Conservation (phyloP, 1,140 invertebrate species). For the Stegodyphus dumicola region DNA sequence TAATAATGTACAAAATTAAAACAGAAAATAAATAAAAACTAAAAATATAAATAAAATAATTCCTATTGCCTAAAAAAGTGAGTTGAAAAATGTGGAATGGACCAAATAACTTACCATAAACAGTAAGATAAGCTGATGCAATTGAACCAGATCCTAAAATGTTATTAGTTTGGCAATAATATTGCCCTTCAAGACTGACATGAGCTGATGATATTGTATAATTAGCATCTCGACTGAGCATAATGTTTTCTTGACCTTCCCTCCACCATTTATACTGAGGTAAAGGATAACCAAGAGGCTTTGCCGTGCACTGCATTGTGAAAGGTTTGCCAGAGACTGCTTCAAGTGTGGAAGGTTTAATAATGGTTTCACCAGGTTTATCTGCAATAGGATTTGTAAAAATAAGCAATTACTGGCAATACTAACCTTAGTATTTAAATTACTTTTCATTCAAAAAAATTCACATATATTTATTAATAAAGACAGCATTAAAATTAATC, state of each 20-base stretch:
- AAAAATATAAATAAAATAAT: no score
- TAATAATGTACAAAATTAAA: no score
- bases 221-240: slow-evolving; percentile 78
- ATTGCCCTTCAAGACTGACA: slow-evolving; percentile 85
- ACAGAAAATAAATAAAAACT: no score
- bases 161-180: slow-evolving; percentile 87
- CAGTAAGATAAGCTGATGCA: slow-evolving; percentile 83
- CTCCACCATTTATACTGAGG: slow-evolving; percentile 89
- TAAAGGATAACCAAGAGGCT: slow-evolving; percentile 87
- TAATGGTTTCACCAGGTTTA: slow-evolving; percentile 83
- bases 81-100: no score
- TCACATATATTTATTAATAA: no score
- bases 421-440: no score
- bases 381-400: slow-evolving; percentile 66
- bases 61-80: no score
- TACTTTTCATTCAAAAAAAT: no score
- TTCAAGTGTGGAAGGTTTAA: slow-evolving; percentile 84
- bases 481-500: no score
- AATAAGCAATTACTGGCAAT: no score
- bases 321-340: slow-evolving; percentile 85
- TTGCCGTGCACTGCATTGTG: slow-evolving; percentile 85
- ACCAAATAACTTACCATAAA: slow-evolving; percentile 71
- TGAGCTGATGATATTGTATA: slow-evolving; percentile 87
- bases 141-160: slow-evolving; percentile 86
- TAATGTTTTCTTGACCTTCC: slow-evolving; percentile 73